These are phyloP conservation scores for Mycalesis mineus DNA, from an alignment of 2,888 invertebrate genomes.

Conservation along the genomic window DNA sequence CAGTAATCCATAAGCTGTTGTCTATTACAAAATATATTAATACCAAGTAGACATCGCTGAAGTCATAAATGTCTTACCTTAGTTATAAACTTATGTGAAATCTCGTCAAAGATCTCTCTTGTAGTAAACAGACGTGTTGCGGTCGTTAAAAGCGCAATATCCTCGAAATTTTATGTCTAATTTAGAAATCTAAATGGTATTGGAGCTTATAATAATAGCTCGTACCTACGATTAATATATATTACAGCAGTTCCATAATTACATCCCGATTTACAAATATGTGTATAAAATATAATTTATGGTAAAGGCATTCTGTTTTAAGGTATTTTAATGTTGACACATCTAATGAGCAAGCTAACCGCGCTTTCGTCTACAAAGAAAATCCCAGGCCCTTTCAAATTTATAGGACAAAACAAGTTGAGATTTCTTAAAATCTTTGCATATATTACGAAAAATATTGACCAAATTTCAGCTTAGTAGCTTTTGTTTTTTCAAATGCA, in stretches of 20 bases:
- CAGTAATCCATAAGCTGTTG: conserved; percentile 26
- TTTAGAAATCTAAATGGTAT: conserved; percentile 11
- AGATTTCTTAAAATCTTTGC: too few relatives aligned
- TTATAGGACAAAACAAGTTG: too few relatives aligned
- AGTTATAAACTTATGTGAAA: conserved; percentile 36
- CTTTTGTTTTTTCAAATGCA: too few relatives aligned
- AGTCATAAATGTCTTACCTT: conserved; percentile 33
- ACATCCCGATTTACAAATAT: background rate
- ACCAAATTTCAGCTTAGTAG: too few relatives aligned
- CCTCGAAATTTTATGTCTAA: conserved; percentile 22
- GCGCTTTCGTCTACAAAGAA: too few relatives aligned
- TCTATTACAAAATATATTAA: conserved; percentile 26
- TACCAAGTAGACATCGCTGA: conserved; percentile 23
- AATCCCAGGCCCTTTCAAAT: too few relatives aligned
- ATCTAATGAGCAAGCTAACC: too few relatives aligned
- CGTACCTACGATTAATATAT: background rate
- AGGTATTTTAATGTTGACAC: too few relatives aligned
- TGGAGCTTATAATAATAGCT: background rate
- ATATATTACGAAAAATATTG: too few relatives aligned
- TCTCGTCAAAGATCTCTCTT: conserved; percentile 34
- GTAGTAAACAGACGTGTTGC: conserved; percentile 4
- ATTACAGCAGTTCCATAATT: background rate
- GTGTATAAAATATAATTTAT: background rate
- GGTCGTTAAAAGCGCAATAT: conserved; percentile 23
- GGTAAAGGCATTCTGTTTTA: background rate